A percentile compares a stretch with the other conserved stretches of the same genome.
These are phyloP conservation scores for Gorsachius goisagi DNA, from an alignment of 2,113 vertebrate genomes.

Conservation along the genomic window DNA sequence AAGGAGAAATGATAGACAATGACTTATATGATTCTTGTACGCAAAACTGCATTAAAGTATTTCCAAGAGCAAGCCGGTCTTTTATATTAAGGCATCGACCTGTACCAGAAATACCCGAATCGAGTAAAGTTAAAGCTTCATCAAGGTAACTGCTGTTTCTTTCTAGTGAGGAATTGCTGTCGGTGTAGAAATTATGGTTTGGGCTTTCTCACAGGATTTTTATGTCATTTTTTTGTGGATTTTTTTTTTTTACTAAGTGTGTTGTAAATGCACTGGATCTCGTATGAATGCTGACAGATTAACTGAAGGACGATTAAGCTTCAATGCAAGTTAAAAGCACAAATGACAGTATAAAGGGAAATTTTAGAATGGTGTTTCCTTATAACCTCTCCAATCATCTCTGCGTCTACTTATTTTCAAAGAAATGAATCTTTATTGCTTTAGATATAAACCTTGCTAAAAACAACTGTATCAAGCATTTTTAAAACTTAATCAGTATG, in stretches of 20 bases:
- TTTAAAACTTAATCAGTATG: neutral
- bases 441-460: neutral
- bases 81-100: conserved; percentile 88
- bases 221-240: neutral
- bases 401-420: neutral
- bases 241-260: neutral
- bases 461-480: neutral
- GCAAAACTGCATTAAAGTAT: neutral
- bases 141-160: conserved; percentile 63
- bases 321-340: neutral
- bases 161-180: neutral
- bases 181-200: neutral
- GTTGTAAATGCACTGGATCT: neutral
- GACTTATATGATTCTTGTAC: conserved; percentile 78
- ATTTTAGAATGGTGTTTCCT: neutral
- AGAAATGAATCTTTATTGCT: neutral
- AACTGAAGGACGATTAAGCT: neutral
- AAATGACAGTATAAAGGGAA: neutral
- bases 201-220: neutral
- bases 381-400: neutral
- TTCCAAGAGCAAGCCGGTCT: conserved; percentile 71
- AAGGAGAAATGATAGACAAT: conserved; percentile 88
- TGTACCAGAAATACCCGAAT: conserved; percentile 85
- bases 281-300: neutral
- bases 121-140: conserved; percentile 33